phyloP scores from a whole-genome alignment of 2,888 invertebrate genomes.

The Erannis defoliaria region DNA sequence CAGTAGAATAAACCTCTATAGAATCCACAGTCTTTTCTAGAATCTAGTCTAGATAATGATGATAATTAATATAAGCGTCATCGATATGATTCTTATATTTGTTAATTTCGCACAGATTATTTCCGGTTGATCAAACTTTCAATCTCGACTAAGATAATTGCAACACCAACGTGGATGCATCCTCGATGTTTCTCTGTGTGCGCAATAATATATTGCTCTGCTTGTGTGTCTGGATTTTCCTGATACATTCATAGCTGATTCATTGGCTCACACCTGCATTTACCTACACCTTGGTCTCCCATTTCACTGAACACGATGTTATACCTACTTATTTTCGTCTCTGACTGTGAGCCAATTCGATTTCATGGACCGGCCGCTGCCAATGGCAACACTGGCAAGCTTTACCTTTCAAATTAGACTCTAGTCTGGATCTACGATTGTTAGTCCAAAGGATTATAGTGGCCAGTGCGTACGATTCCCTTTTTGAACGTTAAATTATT shows the following conservation, averaged over 20 bases:
- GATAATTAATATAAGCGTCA: neutral
- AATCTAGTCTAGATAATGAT: too few species aligned
- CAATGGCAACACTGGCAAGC: conserved; percentile 65
- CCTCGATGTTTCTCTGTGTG: neutral
- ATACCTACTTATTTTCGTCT: conserved; percentile 78
- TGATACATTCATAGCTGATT: conserved; percentile 53
- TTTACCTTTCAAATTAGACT: conserved; percentile 58
- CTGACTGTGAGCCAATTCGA: conserved; percentile 83
- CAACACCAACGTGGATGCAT: neutral
- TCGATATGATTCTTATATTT: neutral
- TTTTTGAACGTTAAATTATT: conserved; percentile 14
- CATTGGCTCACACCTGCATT: conserved; percentile 60
- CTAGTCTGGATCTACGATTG: conserved; percentile 40
- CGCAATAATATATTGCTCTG: neutral
- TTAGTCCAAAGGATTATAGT: conserved; percentile 33
- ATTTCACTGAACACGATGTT: conserved; percentile 64
- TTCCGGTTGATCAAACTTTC: neutral
- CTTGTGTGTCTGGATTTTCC: conserved; percentile 34
- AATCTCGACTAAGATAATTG: neutral
- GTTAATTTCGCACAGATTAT: neutral
- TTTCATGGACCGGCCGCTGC: conserved; percentile 75
- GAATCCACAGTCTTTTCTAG: too few species aligned
- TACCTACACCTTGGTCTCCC: conserved; percentile 53
- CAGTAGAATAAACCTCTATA: too few species aligned
- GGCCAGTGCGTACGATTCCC: conserved; percentile 19